Percentiles rank a stretch among this genome's conserved stretches.
These are phyloP conservation scores for Heterohyrax brucei DNA, from an alignment of 2,797 vertebrate genomes.

Conservation along the genomic window DNA sequence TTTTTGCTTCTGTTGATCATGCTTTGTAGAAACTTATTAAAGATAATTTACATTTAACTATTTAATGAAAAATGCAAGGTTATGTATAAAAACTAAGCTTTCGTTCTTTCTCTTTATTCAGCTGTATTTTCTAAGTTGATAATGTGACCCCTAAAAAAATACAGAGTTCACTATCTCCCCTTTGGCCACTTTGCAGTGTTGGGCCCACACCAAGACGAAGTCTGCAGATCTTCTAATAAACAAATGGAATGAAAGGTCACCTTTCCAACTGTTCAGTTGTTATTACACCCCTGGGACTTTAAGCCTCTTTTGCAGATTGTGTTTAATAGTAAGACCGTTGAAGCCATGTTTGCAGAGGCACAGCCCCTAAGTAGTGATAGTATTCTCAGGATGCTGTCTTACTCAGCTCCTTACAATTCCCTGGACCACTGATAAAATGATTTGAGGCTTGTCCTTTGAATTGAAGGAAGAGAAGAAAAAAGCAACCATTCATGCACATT, in stretches of 20 bases:
- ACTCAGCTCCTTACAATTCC: neutral
- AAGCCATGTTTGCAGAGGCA: slow-evolving; percentile 43
- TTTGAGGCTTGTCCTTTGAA: slow-evolving; percentile 62
- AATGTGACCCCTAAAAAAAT: slow-evolving; percentile 57
- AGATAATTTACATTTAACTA: neutral
- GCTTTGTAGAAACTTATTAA: neutral
- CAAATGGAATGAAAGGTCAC: slow-evolving; percentile 76
- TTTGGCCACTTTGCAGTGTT: slow-evolving; percentile 68
- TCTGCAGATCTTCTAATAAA: slow-evolving; percentile 78
- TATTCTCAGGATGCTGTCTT: slow-evolving; percentile 61
- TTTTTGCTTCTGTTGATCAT: too few species aligned
- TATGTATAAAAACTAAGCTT: neutral
- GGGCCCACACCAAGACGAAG: slow-evolving; percentile 69
- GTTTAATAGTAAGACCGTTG: slow-evolving; percentile 67
- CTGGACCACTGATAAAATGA: slow-evolving; percentile 31
- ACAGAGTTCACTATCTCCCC: slow-evolving; percentile 53
- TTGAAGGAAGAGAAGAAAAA: neutral
- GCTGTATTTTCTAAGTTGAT: slow-evolving; percentile 76
- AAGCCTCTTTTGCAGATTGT: slow-evolving; percentile 73
- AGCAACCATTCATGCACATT: fast-evolving
- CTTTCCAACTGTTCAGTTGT: slow-evolving; percentile 65
- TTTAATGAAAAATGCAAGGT: slow-evolving; percentile 5
- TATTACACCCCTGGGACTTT: slow-evolving; percentile 76
- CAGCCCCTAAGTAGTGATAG: slow-evolving; percentile 34
- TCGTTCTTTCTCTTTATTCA: slow-evolving; percentile 52